Base-by-base conservation (phyloP, 2,888 invertebrate species). In the Brachyopa scutellaris region DNA sequence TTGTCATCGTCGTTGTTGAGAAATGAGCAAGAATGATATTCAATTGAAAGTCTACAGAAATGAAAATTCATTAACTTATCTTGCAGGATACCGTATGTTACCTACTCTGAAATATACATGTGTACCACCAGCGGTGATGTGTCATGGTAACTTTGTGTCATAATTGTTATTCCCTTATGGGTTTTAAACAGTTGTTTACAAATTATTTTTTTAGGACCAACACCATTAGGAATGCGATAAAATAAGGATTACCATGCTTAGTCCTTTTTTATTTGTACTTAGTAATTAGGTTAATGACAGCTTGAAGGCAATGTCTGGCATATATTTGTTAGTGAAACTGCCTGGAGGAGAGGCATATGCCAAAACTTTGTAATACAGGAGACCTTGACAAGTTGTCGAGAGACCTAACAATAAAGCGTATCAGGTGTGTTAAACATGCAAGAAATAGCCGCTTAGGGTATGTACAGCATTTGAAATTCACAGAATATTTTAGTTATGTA, bases 221-320 rank as follows among this genome's bases (percentile, higher is more conserved):
- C 26, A 8, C 31, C 17, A 36, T 36, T 45, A 45, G 47, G 31
- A 15, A 36, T 19, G 13, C 67, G 55, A 67, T 67, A 40, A 59
- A 51, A 70, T 21, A 11, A 19, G 17, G 61, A 72, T 78, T 69
- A 66, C 19, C 53, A 73, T 47, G 53, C 9, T 40, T 59, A 19
- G 55, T 23, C 61, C 59, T 61, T 74, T 66, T 67, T 67, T 59
- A 62, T 53, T 61, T 57, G 57, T 33, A 38, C 47, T 55, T 13
- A 49, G 42, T 80, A 80, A 80, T 80, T 80, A 80, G 74, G 69
- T 53, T 80, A 80, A 80, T 80, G 67, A 62, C 23, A 40, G 62
- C 19, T 67, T 62, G 42, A 53, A 62, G 47, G 45, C 70, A 55
- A 74, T 38, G 33, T 69, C 61, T 47, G 21, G 26, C 49, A 61